Base-by-base conservation (phyloP, 23 tunicate species). In the Halocynthia aurantium region DNA sequence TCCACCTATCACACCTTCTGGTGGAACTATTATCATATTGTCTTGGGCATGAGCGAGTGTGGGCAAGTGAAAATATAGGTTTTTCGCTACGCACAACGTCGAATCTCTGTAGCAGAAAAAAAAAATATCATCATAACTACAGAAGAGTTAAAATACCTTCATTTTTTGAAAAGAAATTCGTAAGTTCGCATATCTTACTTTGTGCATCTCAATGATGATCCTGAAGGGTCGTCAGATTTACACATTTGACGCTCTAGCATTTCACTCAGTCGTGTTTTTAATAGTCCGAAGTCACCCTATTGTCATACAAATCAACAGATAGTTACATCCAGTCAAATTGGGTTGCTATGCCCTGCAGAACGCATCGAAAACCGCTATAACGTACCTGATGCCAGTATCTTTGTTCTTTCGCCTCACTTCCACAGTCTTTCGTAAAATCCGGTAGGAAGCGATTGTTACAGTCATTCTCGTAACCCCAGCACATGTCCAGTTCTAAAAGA, bases 391-490 rank as follows among this genome's bases (percentile, higher is more conserved):
- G 69, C 54, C 81, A 60, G 40, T 88, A 55, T 57, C 55, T 50
- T 21, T 58, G 50, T 8, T 40, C 22, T 10, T 74, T 81, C 19
- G 54, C 72, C 50, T 52, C 18, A 67, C 84, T 76, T 72, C 77
- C 75, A 13, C 61, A 67, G 65, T 79, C 68, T 70, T 72, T 52
- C 17, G 57, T 76, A 18, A 74, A 81, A 57, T 65, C 81, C 40
- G 62, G 75, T 15, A 55, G 17, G 8, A 75, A 62, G 9, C 20
- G 55, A 51, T 74, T 55, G 0, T 61, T 31, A 51, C 89, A 84
- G 31, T 80, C 69, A 18, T 71, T 53, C 70, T 91, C 97, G 77
- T 91, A 91, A 10, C 97, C 97, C 97, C 97, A 91, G 71, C 97
- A 91, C 8, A 8, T 13, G 8, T 54, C 63, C n/a, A 49, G 20